Percentiles rank a stretch among this genome's conserved stretches.
phyloP scores from a whole-genome alignment of 35 echinoderm and acorn worm genomes.

The Apostichopus parvimensis region DNA sequence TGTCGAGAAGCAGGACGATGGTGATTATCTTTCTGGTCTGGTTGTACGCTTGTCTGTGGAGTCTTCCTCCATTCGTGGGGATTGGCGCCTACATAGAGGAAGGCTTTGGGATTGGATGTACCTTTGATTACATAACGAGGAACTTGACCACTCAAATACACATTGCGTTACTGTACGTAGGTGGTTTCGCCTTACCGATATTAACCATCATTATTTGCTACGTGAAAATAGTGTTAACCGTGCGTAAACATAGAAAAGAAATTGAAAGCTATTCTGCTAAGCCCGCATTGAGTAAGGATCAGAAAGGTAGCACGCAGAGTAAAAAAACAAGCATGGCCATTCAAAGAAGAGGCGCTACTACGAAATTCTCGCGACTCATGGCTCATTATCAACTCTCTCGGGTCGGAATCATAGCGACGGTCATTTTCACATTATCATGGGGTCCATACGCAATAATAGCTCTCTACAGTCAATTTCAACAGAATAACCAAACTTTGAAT shows the following conservation, averaged over 20 bases:
- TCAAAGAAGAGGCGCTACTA: not conserved
- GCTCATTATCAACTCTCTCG: slow-evolving; percentile 79
- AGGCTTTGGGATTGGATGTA: slow-evolving; percentile 88
- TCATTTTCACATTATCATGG: slow-evolving; percentile 72
- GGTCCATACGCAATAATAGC: slow-evolving; percentile 76
- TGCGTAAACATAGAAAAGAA: slow-evolving; percentile 64
- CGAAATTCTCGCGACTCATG: slow-evolving; percentile 25
- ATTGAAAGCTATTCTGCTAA: slow-evolving; percentile 43
- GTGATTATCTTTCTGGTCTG: slow-evolving; percentile 74
- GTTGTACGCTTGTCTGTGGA: slow-evolving; percentile 81
- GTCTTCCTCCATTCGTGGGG: slow-evolving; percentile 72
- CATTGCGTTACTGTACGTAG: slow-evolving; percentile 65
- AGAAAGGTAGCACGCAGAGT: slow-evolving; percentile 17
- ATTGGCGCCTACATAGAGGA: slow-evolving; percentile 82
- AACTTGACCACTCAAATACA: slow-evolving; percentile 53
- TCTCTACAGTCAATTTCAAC: slow-evolving; percentile 62
- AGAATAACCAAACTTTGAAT: slow-evolving; percentile 10
- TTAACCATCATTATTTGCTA: slow-evolving; percentile 71
- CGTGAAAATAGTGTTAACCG: slow-evolving; percentile 62
- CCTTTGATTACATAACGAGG: slow-evolving; percentile 79
- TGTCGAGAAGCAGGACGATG: slow-evolving; percentile 53
- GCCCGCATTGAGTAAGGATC: not conserved
- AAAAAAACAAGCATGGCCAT: slow-evolving; percentile 28
- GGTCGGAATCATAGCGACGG: slow-evolving; percentile 74
- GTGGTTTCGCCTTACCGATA: slow-evolving; percentile 73